These are phyloP conservation scores for Perdita meconis DNA, from an alignment of 2,888 invertebrate species.

Conservation along the genomic window DNA sequence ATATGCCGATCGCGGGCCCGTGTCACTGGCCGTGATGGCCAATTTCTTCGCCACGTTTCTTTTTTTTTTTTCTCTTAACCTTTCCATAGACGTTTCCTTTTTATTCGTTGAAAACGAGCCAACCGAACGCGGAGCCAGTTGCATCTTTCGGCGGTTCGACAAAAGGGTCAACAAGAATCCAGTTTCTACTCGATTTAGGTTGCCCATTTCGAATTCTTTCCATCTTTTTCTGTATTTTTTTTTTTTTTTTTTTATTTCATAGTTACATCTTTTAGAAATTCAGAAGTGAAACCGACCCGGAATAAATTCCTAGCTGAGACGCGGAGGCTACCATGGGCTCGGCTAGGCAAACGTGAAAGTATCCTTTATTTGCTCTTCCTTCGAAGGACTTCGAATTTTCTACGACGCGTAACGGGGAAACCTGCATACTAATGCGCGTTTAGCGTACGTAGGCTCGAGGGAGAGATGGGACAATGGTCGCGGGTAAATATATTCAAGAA, in stretches of 20 bases:
- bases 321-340: background rate
- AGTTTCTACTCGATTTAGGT: constrained; percentile 6
- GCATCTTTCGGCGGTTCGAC: background rate
- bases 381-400: constrained; percentile 28
- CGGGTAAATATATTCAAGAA: constrained; percentile 58
- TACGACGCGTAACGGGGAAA: constrained; percentile 43
- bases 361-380: constrained; percentile 4
- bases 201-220: background rate
- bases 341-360: constrained; percentile 15
- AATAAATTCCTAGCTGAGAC: background rate
- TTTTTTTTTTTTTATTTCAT: background rate
- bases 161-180: background rate
- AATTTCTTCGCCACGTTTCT: constrained; percentile 31
- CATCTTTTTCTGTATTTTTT: background rate
- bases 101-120: constrained; percentile 47
- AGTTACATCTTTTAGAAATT: constrained; percentile 23
- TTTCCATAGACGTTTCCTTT: no score
- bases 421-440: constrained; percentile 45
- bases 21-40: constrained; percentile 54
- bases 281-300: constrained; percentile 2
- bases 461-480: constrained; percentile 35
- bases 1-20: constrained; percentile 63
- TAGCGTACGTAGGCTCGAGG: constrained; percentile 20
- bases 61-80: constrained; percentile 12
- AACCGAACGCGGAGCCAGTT: constrained; percentile 14